A percentile compares a stretch with the other conserved stretches of the same genome.
phyloP scores from a whole-genome alignment of 2,113 vertebrate species.

The Cryptomyrus ogoouensis region DNA sequence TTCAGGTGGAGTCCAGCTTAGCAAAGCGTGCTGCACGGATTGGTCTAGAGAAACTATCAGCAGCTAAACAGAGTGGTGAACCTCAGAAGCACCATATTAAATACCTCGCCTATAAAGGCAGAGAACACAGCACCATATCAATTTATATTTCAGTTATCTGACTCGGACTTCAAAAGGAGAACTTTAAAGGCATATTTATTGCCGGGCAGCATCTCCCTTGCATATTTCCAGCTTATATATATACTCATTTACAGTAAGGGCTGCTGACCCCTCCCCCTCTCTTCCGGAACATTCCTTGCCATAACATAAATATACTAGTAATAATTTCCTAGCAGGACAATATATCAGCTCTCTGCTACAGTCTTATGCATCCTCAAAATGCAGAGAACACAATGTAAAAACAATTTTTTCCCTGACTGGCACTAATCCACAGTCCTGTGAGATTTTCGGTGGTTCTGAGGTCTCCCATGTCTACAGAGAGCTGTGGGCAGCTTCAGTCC shows the following conservation, averaged over 20 bases:
- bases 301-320: neutral
- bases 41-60: conserved; percentile 33
- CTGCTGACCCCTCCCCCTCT: neutral
- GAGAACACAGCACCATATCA: neutral
- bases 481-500: neutral
- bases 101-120: conserved; percentile 15
- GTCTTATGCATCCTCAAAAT: neutral
- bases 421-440: neutral
- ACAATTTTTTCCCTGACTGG: neutral
- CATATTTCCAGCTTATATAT: neutral
- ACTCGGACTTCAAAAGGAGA: neutral
- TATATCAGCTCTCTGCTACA: neutral
- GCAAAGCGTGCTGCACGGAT: conserved; percentile 25
- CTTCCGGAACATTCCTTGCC: neutral
- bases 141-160: neutral
- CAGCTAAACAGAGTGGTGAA: conserved; percentile 17
- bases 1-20: conserved; percentile 29
- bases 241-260: neutral
- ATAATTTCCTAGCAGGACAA: neutral
- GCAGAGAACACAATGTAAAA: neutral
- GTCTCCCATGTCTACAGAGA: neutral
- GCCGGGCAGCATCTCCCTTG: neutral
- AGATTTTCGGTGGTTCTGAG: neutral
- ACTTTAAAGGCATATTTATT: neutral
- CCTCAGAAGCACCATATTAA: conserved; percentile 22